phyloP scores from a whole-genome alignment of 2,113 vertebrate genomes.

The Typhlomys cinereus region DNA sequence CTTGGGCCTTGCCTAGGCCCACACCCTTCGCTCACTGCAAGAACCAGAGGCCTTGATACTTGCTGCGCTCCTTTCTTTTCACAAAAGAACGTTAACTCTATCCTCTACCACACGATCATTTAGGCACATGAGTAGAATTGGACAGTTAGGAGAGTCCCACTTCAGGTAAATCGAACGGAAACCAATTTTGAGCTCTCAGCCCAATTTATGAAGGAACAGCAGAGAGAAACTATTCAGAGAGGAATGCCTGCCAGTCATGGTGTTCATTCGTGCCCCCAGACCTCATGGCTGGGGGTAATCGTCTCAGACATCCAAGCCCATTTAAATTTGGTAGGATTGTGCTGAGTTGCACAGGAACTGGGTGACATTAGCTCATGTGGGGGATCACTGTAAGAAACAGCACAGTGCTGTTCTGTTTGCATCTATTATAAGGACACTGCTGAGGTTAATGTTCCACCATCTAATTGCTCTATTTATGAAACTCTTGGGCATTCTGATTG shows the following conservation, averaged over 20 bases:
- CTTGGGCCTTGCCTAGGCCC: not conserved
- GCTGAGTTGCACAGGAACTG: not conserved
- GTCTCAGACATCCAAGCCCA: not conserved
- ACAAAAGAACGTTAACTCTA: not conserved
- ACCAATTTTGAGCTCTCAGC: constrained; percentile 15
- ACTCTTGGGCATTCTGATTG: not conserved
- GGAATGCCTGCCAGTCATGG: not conserved
- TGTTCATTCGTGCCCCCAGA: not conserved
- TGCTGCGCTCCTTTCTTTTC: constrained; percentile 10
- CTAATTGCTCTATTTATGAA: constrained; percentile 14
- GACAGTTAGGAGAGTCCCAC: constrained; percentile 3
- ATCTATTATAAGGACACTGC: not conserved
- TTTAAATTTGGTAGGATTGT: not conserved
- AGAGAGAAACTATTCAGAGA: not conserved
- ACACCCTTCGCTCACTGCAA: not conserved
- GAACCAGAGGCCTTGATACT: not conserved
- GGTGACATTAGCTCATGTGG: not conserved
- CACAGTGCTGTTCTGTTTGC: not conserved
- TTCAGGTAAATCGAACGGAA: constrained; percentile 18
- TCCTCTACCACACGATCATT: not conserved
- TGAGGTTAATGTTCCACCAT: not conserved
- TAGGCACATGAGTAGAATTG: not conserved
- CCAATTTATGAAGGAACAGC: not conserved
- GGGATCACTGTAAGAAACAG: not conserved
- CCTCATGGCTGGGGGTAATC: not conserved